Evolutionary conservation across 2,113 vertebrate species (phyloP).

Genomic region (Phylloscopus whistleri): DNA sequence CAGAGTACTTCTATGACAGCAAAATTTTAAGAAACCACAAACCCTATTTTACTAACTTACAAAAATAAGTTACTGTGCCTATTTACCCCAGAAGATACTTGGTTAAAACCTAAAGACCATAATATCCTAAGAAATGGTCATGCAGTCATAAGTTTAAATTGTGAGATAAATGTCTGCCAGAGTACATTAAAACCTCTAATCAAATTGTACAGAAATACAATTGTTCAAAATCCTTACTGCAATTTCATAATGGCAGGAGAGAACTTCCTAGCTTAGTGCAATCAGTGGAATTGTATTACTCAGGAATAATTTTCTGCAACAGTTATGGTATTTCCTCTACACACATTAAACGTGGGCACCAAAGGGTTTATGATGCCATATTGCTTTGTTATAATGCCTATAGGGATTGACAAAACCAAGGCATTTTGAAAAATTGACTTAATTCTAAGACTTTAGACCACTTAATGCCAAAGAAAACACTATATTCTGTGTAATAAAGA

Average conservation of each 20-base stretch:
- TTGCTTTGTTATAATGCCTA: not conserved
- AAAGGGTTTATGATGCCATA: not conserved
- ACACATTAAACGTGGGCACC: not conserved
- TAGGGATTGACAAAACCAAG: not conserved
- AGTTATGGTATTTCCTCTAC: not conserved
- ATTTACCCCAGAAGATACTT: not conserved
- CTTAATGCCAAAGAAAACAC: not conserved
- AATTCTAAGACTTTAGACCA: not conserved
- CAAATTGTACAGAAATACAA: not conserved
- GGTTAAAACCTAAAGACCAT: not conserved
- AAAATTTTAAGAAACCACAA: not conserved
- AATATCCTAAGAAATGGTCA: constrained; percentile 10
- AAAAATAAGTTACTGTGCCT: not conserved
- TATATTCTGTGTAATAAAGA: not conserved
- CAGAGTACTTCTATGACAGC: not conserved
- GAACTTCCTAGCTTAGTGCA: not conserved
- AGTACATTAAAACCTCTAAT: not conserved
- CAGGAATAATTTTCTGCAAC: not conserved
- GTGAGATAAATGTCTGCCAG: not conserved
- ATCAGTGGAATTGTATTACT: not conserved
- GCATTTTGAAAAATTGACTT: not conserved
- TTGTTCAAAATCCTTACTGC: not conserved
- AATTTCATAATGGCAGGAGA: not conserved
- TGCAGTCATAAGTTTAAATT: not conserved
- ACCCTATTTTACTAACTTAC: not conserved